phyloP scores from a whole-genome alignment of 2,888 invertebrate species.

The Archips crataeganus region DNA sequence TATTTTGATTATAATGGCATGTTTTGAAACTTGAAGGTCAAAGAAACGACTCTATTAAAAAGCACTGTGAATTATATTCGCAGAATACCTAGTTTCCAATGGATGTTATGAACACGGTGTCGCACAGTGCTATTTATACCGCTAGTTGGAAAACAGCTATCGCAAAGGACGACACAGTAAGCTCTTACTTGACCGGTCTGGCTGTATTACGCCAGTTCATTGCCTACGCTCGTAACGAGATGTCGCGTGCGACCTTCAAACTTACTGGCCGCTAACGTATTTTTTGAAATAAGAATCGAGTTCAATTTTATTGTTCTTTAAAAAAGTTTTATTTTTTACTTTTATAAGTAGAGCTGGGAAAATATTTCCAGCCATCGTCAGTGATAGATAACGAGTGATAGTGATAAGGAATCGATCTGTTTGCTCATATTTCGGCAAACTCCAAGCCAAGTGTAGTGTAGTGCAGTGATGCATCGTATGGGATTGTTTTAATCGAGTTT shows the following conservation, averaged over 20 bases:
- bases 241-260: slow-evolving; percentile 55
- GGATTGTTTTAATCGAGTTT: slow-evolving; percentile 71
- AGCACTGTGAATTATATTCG: background rate
- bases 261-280: slow-evolving; percentile 59
- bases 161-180: slow-evolving; percentile 65
- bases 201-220: slow-evolving; percentile 64
- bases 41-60: background rate
- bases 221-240: slow-evolving; percentile 66
- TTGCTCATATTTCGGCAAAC: slow-evolving; percentile 56
- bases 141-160: slow-evolving; percentile 60
- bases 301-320: slow-evolving; percentile 41
- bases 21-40: background rate
- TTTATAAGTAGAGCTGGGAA: slow-evolving; percentile 20
- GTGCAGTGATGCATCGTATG: slow-evolving; percentile 71
- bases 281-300: slow-evolving; percentile 43
- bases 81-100: background rate
- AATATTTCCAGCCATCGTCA: slow-evolving; percentile 44
- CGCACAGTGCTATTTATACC: slow-evolving; percentile 48
- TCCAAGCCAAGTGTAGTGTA: slow-evolving; percentile 52
- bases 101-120: slow-evolving; percentile 36
- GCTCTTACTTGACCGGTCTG: slow-evolving; percentile 73
- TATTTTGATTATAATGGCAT: no score
- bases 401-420: slow-evolving; percentile 67
- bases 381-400: slow-evolving; percentile 51
- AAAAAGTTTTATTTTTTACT: slow-evolving; percentile 43